These are phyloP conservation scores for Alosa alosa DNA, from an alignment of 2,113 vertebrate species.

Conservation along the genomic window DNA sequence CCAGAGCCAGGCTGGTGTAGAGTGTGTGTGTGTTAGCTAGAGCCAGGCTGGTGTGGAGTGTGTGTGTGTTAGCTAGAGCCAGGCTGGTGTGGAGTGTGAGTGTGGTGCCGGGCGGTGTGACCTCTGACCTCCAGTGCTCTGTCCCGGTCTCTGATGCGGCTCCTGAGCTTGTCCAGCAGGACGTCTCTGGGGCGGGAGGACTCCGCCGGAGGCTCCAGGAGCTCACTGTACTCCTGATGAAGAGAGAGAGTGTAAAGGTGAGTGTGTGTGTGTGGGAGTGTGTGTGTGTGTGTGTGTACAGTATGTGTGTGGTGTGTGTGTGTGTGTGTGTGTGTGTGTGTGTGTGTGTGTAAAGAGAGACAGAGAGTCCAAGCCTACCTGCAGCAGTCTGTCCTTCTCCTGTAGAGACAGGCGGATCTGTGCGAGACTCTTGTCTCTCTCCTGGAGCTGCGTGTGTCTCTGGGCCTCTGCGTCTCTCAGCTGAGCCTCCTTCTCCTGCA, in stretches of 20 bases:
- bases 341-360: background rate
- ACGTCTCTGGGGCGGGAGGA: conserved; percentile 71
- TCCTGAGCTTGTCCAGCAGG: conserved; percentile 84
- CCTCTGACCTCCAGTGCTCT: conserved; percentile 83
- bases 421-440: conserved; percentile 73
- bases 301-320: conserved; percentile 1
- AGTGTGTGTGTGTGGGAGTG: background rate
- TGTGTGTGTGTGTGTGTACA: background rate
- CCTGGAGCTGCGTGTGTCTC: conserved; percentile 65
- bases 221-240: conserved; percentile 82
- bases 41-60: no score
- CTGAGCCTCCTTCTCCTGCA: conserved; percentile 77
- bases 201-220: conserved; percentile 72
- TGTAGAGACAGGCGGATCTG: conserved; percentile 71
- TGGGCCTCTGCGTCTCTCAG: conserved; percentile 75
- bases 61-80: no score
- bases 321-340: conserved; percentile 20
- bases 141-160: conserved; percentile 86
- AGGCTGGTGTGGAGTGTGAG: background rate
- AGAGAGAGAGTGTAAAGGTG: background rate
- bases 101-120: background rate
- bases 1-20: no score
- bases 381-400: conserved; percentile 82
- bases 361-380: conserved; percentile 64
- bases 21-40: no score